phyloP scores from a whole-genome alignment of 1,140 invertebrate species.

The Holcopasites calliopsidis region DNA sequence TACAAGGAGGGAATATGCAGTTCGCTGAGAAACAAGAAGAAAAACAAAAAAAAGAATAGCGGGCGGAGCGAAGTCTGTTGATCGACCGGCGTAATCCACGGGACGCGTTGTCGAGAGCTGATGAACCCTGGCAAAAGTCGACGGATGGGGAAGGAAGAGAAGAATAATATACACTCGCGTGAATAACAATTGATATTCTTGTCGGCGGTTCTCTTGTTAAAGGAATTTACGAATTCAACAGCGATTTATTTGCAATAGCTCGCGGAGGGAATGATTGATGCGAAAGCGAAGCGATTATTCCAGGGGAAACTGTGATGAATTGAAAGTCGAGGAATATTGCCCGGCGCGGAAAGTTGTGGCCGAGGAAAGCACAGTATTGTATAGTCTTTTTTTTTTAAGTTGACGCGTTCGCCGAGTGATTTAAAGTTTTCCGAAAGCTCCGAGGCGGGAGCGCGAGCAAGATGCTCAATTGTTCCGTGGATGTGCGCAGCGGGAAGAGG shows the following conservation, averaged over 20 bases:
- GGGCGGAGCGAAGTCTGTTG: too few relatives aligned
- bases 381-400: too few relatives aligned
- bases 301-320: not conserved
- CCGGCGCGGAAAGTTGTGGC: too few relatives aligned
- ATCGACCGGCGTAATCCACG: not conserved
- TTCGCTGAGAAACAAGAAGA: not conserved
- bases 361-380: too few relatives aligned
- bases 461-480: conserved; percentile 54
- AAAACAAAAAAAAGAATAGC: not conserved
- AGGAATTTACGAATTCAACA: not conserved
- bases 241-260: too few relatives aligned
- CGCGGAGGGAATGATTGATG: too few relatives aligned
- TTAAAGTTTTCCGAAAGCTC: not conserved
- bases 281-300: too few relatives aligned
- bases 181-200: not conserved
- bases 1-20: not conserved
- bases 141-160: not conserved
- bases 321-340: too few relatives aligned
- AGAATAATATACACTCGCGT: not conserved
- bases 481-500: conserved; percentile 36
- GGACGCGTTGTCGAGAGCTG: not conserved
- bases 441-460: not conserved
- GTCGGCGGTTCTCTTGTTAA: not conserved
- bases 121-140: not conserved
- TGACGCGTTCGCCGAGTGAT: too few relatives aligned